Evolutionary conservation across 2,113 vertebrate species (phyloP).

Genomic region (Microcebus lehilahytsara): DNA sequence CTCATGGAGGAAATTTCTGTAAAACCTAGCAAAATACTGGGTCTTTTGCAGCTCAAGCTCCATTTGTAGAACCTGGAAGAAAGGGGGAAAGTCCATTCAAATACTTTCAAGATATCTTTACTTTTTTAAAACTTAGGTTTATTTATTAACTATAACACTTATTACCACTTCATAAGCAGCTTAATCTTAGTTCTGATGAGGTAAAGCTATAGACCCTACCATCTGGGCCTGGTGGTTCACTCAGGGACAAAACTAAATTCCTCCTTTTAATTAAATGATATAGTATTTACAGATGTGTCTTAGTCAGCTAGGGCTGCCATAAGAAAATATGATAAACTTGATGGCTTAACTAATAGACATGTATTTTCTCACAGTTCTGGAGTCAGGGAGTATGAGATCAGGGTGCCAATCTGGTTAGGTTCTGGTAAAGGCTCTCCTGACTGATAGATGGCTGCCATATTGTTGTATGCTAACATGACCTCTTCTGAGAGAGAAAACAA

Average conservation of each 20-base stretch:
- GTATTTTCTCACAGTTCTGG: neutral
- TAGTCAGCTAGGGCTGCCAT: neutral
- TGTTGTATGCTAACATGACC: neutral
- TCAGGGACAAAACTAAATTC: neutral
- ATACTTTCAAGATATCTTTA: conserved; percentile 22
- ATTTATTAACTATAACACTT: neutral
- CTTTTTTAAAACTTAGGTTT: conserved; percentile 4
- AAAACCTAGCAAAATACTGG: conserved; percentile 23
- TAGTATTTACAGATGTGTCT: neutral
- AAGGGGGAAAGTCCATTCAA: neutral
- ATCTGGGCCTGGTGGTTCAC: neutral
- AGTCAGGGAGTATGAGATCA: neutral
- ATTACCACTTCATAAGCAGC: neutral
- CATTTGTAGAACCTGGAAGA: conserved; percentile 27
- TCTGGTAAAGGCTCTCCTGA: neutral
- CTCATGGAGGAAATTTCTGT: conserved; percentile 58
- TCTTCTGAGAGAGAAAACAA: neutral
- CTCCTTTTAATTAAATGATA: conserved; percentile 13
- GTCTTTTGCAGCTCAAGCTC: neutral
- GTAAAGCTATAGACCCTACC: rapidly evolving
- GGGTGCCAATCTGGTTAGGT: neutral
- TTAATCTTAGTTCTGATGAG: neutral
- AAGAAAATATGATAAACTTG: neutral
- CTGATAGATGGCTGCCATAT: neutral
- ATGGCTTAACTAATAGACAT: neutral